A percentile compares a stretch with the other conserved stretches of the same genome.
Evolutionary conservation across 2,113 vertebrate species (phyloP).

Genomic region (Perca flavescens): DNA sequence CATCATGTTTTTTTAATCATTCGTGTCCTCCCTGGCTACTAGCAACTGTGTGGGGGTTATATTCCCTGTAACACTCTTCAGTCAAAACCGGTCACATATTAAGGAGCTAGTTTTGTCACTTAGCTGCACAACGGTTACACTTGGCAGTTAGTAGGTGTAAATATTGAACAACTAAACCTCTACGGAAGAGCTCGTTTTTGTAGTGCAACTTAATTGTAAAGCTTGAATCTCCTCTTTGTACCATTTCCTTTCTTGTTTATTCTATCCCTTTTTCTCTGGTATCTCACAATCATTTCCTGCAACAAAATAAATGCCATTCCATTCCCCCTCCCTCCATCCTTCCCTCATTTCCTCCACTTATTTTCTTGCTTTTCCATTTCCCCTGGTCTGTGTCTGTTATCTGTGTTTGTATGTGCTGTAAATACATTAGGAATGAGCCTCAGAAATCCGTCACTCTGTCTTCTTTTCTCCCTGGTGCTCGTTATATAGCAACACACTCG

Average conservation of each 20-base stretch:
- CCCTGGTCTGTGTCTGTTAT: constrained; percentile 35
- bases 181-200: not conserved
- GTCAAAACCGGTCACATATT: too few relatives aligned
- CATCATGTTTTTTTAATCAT: too few relatives aligned
- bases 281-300: constrained; percentile 68
- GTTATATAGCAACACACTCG: constrained; percentile 16
- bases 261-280: constrained; percentile 28
- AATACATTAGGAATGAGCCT: constrained; percentile 39
- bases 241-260: not conserved
- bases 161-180: not conserved
- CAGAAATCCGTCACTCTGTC: constrained; percentile 25
- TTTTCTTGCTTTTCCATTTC: constrained; percentile 65
- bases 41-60: too few relatives aligned
- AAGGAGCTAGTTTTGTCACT: too few relatives aligned
- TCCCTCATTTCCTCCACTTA: constrained; percentile 71
- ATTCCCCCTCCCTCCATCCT: not conserved
- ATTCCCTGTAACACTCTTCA: too few relatives aligned
- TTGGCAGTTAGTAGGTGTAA: not conserved
- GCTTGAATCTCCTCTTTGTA: not conserved
- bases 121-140: not conserved
- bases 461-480: constrained; percentile 9
- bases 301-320: constrained; percentile 47
- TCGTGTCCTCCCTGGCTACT: too few relatives aligned
- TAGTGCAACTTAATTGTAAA: not conserved
- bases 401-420: constrained; percentile 46